phyloP scores from a whole-genome alignment of 2,888 invertebrate species.

The Eucriotettix oculatus region DNA sequence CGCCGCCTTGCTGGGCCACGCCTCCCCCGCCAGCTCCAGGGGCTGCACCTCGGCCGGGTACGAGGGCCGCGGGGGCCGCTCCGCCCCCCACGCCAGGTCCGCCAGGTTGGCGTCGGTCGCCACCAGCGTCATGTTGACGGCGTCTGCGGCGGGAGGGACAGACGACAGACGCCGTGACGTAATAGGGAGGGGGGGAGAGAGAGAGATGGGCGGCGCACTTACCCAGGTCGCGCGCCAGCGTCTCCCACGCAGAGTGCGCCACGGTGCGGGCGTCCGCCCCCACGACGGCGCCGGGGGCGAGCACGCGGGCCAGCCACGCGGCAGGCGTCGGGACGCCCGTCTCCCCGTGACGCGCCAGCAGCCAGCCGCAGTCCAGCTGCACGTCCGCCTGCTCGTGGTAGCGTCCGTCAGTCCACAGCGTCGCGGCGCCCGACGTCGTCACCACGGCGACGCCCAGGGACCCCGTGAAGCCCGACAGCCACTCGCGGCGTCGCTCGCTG shows the following conservation, averaged over 20 bases:
- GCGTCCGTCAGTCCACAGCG: slow-evolving; percentile 83
- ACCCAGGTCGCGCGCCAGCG: slow-evolving; percentile 36
- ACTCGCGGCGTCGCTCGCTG: slow-evolving; percentile 58
- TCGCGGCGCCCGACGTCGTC: slow-evolving; percentile 40
- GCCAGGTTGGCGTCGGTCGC: too few relatives aligned
- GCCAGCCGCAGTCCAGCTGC: slow-evolving; percentile 78
- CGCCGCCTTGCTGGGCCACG: slow-evolving; percentile 60
- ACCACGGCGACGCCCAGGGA: slow-evolving; percentile 55
- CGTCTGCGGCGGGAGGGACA: too few relatives aligned
- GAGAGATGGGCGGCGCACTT: slow-evolving; percentile 1
- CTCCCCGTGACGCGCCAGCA: slow-evolving; percentile 3
- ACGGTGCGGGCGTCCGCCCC: slow-evolving; percentile 61
- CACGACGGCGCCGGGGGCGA: slow-evolving; percentile 30
- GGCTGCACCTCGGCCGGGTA: slow-evolving; percentile 41
- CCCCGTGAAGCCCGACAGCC: slow-evolving; percentile 69
- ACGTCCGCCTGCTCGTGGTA: slow-evolving; percentile 76
- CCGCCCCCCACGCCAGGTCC: too few relatives aligned
- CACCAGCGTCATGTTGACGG: too few relatives aligned
- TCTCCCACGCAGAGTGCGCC: slow-evolving; percentile 48
- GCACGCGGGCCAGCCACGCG: slow-evolving; percentile 42
- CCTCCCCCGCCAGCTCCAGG: slow-evolving; percentile 34
- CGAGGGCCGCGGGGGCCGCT: too few relatives aligned
- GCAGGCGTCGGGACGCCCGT: background rate
- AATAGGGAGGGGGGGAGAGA: too few relatives aligned
- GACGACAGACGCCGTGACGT: too few relatives aligned